Conservation (phyloP, 2,888 invertebrate genomes). For the Sicus ferrugineus region DNA sequence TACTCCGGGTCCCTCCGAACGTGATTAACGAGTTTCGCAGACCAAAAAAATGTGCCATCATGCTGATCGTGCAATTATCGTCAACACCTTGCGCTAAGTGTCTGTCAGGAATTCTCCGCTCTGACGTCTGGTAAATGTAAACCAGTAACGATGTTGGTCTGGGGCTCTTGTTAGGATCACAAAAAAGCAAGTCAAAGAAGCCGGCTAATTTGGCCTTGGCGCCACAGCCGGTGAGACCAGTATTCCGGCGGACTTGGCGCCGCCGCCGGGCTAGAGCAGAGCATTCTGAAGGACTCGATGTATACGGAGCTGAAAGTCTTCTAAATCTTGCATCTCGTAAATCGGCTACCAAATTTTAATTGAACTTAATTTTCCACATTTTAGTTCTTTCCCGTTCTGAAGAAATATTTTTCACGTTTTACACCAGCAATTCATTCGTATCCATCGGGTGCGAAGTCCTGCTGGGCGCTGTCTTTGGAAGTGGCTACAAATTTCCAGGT, state of each 20-base stretch:
- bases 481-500: background rate
- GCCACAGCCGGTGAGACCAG: background rate
- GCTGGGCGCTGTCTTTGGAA: slow-evolving; percentile 9
- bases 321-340: background rate
- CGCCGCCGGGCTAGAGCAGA: no score
- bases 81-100: slow-evolving; percentile 16
- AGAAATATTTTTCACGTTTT: background rate
- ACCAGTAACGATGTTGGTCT: background rate
- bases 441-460: slow-evolving; percentile 19
- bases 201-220: slow-evolving; percentile 13
- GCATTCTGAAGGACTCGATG: background rate
- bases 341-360: no score
- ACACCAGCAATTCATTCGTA: background rate
- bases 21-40: slow-evolving; percentile 13
- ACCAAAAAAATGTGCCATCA: background rate
- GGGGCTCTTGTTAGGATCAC: no score
- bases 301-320: background rate
- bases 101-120: background rate
- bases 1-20: no score
- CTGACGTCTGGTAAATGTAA: background rate
- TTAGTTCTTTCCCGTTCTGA: background rate
- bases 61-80: slow-evolving; percentile 15
- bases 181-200: background rate
- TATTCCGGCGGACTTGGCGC: no score
- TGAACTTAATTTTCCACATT: no score